These are phyloP conservation scores for Cinara cedri DNA, from an alignment of 2,888 invertebrate genomes.

Conservation along the genomic window DNA sequence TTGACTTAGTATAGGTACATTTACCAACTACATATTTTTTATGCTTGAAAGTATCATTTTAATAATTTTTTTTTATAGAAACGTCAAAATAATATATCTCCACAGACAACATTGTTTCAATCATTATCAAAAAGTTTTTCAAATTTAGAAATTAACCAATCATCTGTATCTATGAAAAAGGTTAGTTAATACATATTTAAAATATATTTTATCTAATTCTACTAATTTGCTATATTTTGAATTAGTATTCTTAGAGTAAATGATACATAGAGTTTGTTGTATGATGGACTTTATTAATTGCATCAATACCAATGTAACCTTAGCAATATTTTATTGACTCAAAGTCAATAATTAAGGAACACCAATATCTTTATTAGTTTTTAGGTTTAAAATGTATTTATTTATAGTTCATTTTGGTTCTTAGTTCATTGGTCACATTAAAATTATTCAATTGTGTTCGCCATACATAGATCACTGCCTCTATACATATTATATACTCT, in stretches of 20 bases:
- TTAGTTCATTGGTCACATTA: neutral
- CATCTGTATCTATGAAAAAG: conserved; percentile 43
- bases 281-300: neutral
- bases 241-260: neutral
- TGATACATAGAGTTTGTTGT: neutral
- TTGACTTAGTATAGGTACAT: too few relatives aligned
- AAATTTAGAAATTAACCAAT: conserved; percentile 49
- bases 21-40: too few relatives aligned
- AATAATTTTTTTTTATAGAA: conserved; percentile 56
- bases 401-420: neutral
- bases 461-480: neutral
- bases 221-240: neutral
- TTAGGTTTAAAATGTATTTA: too few relatives aligned
- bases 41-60: too few relatives aligned
- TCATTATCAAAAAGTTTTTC: conserved; percentile 48
- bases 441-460: neutral
- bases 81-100: conserved; percentile 43
- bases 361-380: neutral
- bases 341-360: neutral
- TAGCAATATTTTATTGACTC: neutral
- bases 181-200: conserved; percentile 1
- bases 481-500: conserved; percentile 4
- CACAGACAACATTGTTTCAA: conserved; percentile 42
- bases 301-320: neutral
- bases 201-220: neutral